Percentiles rank a stretch among this genome's conserved stretches.
These are phyloP conservation scores for Myotis lucifugus DNA, from an alignment of 2,113 vertebrate genomes.

Conservation along the genomic window DNA sequence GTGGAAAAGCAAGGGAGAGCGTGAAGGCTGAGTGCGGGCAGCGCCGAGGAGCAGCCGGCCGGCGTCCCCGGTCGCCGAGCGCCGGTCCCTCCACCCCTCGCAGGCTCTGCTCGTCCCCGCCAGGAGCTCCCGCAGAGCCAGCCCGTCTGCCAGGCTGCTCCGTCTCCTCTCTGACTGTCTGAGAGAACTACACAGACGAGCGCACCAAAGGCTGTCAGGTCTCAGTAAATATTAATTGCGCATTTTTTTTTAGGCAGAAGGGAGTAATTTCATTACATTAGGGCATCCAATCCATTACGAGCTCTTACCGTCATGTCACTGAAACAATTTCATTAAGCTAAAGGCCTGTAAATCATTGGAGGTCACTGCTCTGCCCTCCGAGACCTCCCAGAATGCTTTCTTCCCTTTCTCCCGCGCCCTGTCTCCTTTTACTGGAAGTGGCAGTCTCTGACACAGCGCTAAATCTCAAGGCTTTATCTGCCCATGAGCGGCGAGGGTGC, in stretches of 20 bases:
- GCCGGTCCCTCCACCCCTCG: conserved; percentile 86
- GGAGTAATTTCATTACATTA: conserved; percentile 99
- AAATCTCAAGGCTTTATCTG: conserved; percentile 90
- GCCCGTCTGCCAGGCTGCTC: conserved; percentile 91
- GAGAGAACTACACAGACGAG: conserved; percentile 85
- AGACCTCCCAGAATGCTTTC: conserved; percentile 90
- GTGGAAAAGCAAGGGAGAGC: conserved; percentile 91
- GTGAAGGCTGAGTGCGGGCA: conserved; percentile 85
- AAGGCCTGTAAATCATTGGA: conserved; percentile 98
- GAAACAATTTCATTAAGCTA: conserved; percentile 99
- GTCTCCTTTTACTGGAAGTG: conserved; percentile 95
- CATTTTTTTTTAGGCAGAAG: conserved; percentile 93
- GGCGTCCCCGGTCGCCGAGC: conserved; percentile 78
- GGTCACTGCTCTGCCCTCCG: conserved; percentile 91
- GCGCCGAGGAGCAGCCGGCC: conserved; percentile 72
- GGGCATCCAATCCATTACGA: conserved; percentile 99
- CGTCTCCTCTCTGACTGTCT: conserved; percentile 85
- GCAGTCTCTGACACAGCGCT: conserved; percentile 88
- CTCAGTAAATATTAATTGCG: conserved; percentile 99
- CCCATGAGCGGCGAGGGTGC: conserved; percentile 86
- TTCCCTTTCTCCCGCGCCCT: conserved; percentile 74
- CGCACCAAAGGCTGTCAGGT: conserved; percentile 92
- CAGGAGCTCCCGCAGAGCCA: conserved; percentile 87
- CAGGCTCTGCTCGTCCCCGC: conserved; percentile 83
- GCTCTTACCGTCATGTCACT: conserved; percentile 99